Percentiles rank a stretch among this genome's conserved stretches.
These are phyloP conservation scores for Gorsachius goisagi DNA, from an alignment of 2,113 vertebrate genomes.

Conservation along the genomic window DNA sequence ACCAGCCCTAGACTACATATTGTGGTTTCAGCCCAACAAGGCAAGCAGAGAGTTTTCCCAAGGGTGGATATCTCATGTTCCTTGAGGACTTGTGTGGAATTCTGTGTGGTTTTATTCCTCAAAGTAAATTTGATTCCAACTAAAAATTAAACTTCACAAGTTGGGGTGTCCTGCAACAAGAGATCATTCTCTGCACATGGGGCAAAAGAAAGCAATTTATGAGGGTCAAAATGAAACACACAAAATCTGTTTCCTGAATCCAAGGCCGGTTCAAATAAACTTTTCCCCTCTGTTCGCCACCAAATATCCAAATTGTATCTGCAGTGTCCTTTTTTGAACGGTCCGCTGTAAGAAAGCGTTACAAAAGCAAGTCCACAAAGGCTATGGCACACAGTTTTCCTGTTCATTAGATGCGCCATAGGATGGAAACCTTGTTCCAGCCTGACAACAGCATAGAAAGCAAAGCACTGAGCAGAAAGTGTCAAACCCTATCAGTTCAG, in stretches of 20 bases:
- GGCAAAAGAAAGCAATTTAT: background rate
- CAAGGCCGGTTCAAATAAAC: rapidly evolving
- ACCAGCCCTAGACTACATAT: background rate
- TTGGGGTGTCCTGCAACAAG: background rate
- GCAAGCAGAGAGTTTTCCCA: background rate
- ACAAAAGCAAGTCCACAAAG: background rate
- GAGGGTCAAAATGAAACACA: background rate
- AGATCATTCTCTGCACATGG: background rate
- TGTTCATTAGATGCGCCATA: background rate
- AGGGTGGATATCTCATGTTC: background rate
- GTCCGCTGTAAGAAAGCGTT: rapidly evolving
- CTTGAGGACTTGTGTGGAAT: background rate
- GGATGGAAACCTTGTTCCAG: background rate
- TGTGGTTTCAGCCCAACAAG: background rate
- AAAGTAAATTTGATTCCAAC: background rate
- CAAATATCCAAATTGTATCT: background rate
- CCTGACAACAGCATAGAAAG: background rate
- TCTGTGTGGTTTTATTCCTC: background rate
- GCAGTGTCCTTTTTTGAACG: background rate
- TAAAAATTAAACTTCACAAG: background rate
- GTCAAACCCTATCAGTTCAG: background rate
- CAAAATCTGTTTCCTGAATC: background rate
- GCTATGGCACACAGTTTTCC: background rate
- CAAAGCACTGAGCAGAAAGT: background rate
- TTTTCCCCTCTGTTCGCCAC: background rate